Percentiles rank a stretch among this genome's conserved stretches.
These are phyloP conservation scores for Neodiprion fabricii DNA, from an alignment of 1,140 invertebrate species.

Conservation along the genomic window DNA sequence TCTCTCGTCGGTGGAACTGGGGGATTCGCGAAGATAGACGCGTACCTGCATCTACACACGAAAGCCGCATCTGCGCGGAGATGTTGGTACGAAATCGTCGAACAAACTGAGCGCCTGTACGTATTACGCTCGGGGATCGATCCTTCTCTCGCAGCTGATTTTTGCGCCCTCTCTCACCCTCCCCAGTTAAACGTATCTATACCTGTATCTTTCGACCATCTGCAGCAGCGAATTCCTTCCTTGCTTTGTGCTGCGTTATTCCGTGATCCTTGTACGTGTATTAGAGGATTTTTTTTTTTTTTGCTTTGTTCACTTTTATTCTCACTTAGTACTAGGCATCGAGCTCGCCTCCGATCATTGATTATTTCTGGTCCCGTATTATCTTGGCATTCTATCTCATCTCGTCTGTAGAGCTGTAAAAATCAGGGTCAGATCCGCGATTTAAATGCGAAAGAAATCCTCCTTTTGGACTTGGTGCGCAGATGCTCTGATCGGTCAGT, in stretches of 20 bases:
- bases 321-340: not conserved
- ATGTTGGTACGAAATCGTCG: not conserved
- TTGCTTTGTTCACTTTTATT: not conserved
- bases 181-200: not conserved
- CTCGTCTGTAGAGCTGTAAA: too few relatives aligned
- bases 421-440: too few relatives aligned
- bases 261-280: not conserved
- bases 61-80: not conserved
- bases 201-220: not conserved
- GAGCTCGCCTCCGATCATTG: not conserved
- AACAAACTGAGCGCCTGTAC: not conserved
- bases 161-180: not conserved
- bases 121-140: not conserved
- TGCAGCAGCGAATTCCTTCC: not conserved
- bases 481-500: too few relatives aligned
- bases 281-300: not conserved
- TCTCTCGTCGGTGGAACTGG: not conserved
- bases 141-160: not conserved
- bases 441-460: too few relatives aligned
- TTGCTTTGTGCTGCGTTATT: not conserved
- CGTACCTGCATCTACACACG: not conserved
- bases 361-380: too few relatives aligned
- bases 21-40: not conserved
- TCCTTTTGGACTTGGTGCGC: too few relatives aligned
- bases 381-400: too few relatives aligned